These are phyloP conservation scores for Piezodorus guildinii DNA, from an alignment of 1,140 invertebrate genomes.

Conservation along the genomic window DNA sequence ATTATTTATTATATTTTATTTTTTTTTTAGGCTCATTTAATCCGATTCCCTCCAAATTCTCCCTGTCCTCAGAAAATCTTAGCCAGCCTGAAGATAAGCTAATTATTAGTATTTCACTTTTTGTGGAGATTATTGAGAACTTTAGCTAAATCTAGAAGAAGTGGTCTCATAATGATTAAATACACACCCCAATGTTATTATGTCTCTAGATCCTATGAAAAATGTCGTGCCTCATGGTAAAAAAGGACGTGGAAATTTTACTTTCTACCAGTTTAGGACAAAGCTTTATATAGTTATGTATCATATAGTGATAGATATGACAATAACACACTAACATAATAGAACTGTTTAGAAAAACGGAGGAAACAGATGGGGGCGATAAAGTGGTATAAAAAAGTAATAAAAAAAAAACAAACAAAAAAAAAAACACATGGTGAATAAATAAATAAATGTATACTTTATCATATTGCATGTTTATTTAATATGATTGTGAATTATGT, in stretches of 20 bases:
- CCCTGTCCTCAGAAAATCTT: not conserved
- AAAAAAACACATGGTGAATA: not conserved
- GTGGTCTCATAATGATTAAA: not conserved
- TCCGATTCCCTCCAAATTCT: too few relatives aligned
- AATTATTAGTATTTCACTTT: not conserved
- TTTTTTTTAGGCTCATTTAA: too few relatives aligned
- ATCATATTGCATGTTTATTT: not conserved
- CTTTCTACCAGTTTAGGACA: not conserved
- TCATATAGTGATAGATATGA: constrained; percentile 14
- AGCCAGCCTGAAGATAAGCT: not conserved
- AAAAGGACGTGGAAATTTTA: not conserved
- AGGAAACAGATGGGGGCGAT: not conserved
- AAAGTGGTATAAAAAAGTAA: not conserved
- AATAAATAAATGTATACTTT: not conserved
- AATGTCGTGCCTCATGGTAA: not conserved
- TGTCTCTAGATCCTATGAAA: not conserved
- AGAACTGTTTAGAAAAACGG: not conserved
- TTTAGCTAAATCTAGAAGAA: not conserved
- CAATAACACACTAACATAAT: constrained; percentile 5
- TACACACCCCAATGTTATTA: not conserved
- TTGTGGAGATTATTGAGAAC: not conserved
- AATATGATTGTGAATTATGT: not conserved
- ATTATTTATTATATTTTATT: too few relatives aligned
- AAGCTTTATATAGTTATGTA: constrained; percentile 14
- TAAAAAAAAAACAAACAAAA: not conserved